Percentiles rank a stretch among this genome's conserved stretches.
Evolutionary conservation across 1,140 invertebrate species (phyloP).

Genomic region (Oedothorax gibbosus): DNA sequence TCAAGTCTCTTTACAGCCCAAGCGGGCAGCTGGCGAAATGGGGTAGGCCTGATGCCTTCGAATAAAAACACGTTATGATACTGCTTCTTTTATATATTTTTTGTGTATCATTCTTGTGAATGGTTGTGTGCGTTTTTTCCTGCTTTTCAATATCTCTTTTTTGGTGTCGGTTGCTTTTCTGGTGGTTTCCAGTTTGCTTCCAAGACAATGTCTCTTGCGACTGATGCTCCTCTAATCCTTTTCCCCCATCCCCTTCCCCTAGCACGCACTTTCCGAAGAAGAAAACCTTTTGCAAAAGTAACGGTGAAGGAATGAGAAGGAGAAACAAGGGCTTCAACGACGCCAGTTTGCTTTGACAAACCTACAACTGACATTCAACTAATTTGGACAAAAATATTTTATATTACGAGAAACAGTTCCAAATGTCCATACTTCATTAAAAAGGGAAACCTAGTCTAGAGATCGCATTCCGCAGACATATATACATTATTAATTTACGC

Average conservation of each 20-base stretch:
- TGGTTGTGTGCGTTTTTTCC: background rate
- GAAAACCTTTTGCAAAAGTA: too few species aligned
- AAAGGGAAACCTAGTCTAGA: too few species aligned
- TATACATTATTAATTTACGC: too few species aligned
- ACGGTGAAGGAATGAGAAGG: constrained; percentile 32
- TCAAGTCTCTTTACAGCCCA: constrained; percentile 57
- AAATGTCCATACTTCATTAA: too few species aligned
- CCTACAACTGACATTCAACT: too few species aligned
- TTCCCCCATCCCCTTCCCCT: background rate
- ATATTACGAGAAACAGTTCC: too few species aligned
- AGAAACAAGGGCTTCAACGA: constrained; percentile 18
- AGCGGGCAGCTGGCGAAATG: constrained; percentile 55
- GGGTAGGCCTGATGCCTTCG: constrained; percentile 14
- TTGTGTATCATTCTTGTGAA: constrained; percentile 8
- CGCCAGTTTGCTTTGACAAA: too few species aligned
- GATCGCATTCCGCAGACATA: too few species aligned
- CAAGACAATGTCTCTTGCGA: constrained; percentile 58
- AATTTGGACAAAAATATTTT: too few species aligned
- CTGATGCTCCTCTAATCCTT: constrained; percentile 58
- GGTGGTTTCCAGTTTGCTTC: constrained; percentile 55
- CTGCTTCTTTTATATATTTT: constrained; percentile 13
- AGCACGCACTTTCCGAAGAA: too few species aligned
- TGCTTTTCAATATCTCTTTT: constrained; percentile 17
- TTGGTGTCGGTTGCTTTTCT: constrained; percentile 54
- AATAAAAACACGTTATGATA: constrained; percentile 61